phyloP scores from a whole-genome alignment of 1,140 invertebrate species.

The Bacillus rossius region DNA sequence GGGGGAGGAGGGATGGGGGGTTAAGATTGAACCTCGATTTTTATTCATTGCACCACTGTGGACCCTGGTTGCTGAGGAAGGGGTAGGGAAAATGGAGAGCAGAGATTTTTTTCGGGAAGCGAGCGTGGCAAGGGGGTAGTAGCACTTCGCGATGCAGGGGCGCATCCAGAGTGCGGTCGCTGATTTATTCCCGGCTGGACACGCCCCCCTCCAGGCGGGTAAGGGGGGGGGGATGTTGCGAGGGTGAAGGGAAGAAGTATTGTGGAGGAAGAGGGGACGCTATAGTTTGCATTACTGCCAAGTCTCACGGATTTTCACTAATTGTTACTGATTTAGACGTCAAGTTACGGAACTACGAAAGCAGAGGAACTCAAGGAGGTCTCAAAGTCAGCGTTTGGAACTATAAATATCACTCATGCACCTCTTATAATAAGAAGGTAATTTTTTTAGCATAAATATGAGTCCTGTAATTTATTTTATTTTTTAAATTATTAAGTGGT shows the following conservation, averaged over 20 bases:
- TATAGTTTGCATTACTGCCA: not conserved
- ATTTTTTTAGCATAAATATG: too few species aligned
- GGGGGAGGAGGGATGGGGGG: too few species aligned
- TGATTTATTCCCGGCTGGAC: conserved; percentile 9
- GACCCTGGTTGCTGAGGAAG: not conserved
- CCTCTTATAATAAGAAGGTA: too few species aligned
- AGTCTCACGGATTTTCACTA: not conserved
- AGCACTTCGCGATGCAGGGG: too few species aligned
- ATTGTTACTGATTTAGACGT: too few species aligned
- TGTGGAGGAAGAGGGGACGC: not conserved
- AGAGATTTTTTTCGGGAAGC: not conserved
- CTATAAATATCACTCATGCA: too few species aligned
- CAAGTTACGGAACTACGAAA: too few species aligned
- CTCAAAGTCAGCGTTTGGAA: too few species aligned
- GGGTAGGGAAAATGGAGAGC: not conserved
- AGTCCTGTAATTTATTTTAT: too few species aligned
- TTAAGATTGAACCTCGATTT: not conserved
- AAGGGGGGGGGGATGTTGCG: not conserved
- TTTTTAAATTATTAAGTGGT: too few species aligned
- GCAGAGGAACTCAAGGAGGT: too few species aligned
- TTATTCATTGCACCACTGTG: conserved; percentile 5
- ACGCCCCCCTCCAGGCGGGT: conserved; percentile 1
- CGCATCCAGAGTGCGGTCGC: conserved; percentile 4
- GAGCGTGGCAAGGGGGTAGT: not conserved
- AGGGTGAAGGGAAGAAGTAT: not conserved